A percentile compares a stretch with the other conserved stretches of the same genome.
phyloP scores from a whole-genome alignment of 2,113 vertebrate genomes.

The Hippolais icterina region DNA sequence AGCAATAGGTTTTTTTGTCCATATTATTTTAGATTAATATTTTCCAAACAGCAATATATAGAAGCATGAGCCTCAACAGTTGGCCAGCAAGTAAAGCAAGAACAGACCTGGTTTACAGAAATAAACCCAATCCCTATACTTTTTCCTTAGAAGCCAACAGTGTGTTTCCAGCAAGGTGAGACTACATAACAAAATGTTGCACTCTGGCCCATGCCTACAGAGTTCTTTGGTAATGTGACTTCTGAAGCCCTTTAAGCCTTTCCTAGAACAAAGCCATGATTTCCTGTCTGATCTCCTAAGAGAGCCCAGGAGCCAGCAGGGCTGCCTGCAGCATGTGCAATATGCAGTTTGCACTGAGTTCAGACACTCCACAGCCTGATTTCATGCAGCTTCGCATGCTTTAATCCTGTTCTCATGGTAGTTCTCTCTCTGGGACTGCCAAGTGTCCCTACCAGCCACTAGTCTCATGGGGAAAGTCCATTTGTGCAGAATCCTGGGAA shows the following conservation, averaged over 20 bases:
- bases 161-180: background rate
- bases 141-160: background rate
- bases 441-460: background rate
- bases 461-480: background rate
- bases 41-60: background rate
- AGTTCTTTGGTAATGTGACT: slow-evolving; percentile 24
- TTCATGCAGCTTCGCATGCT: background rate
- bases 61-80: background rate
- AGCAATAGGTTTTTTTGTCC: background rate
- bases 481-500: background rate
- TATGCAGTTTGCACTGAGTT: background rate
- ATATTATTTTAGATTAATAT: background rate
- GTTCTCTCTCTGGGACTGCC: background rate
- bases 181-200: slow-evolving; percentile 27
- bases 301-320: background rate
- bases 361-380: background rate
- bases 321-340: background rate
- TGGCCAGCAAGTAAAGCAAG: background rate
- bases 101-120: background rate
- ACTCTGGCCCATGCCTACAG: slow-evolving; percentile 2
- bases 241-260: background rate
- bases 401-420: background rate
- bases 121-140: background rate
- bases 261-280: background rate
- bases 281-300: slow-evolving; percentile 16